Evolutionary conservation across 2,797 vertebrate species (phyloP).

Genomic region (Rhinophrynus dorsalis): DNA sequence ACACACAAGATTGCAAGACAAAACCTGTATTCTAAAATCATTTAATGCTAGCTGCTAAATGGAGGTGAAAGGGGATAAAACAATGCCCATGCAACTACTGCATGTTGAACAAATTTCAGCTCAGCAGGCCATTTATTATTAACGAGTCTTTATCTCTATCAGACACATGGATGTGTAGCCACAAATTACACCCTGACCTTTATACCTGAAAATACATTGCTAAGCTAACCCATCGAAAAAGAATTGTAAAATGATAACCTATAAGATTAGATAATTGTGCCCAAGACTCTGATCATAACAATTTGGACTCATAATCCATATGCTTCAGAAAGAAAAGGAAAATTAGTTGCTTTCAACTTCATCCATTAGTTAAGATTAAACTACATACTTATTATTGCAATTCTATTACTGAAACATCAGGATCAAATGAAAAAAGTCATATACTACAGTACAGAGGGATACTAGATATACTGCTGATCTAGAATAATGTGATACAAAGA

Average conservation of each 20-base stretch:
- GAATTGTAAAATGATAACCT: conserved; percentile 11
- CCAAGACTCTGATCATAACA: conserved; percentile 1
- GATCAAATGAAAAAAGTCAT: conserved; percentile 4
- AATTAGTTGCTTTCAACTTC: background rate
- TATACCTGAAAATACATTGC: background rate
- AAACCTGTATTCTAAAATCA: too few species aligned
- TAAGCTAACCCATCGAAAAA: conserved; percentile 8
- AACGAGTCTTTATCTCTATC: conserved; percentile 21
- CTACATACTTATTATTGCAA: conserved; percentile 1
- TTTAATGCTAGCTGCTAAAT: too few species aligned
- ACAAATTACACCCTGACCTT: conserved; percentile 37
- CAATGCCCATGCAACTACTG: background rate
- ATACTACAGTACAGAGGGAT: conserved; percentile 1
- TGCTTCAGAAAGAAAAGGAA: background rate
- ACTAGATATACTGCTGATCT: too few species aligned
- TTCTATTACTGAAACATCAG: conserved; percentile 8
- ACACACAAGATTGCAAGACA: too few species aligned
- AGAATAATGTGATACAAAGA: too few species aligned
- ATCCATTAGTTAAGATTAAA: background rate
- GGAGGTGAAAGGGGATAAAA: background rate
- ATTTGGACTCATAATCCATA: conserved; percentile 8
- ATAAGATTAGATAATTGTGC: conserved; percentile 16
- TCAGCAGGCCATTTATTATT: conserved; percentile 22
- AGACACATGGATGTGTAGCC: conserved; percentile 15
- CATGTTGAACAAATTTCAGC: background rate